Conservation (phyloP, 2,113 vertebrate genomes). For the Eurypyga helias region DNA sequence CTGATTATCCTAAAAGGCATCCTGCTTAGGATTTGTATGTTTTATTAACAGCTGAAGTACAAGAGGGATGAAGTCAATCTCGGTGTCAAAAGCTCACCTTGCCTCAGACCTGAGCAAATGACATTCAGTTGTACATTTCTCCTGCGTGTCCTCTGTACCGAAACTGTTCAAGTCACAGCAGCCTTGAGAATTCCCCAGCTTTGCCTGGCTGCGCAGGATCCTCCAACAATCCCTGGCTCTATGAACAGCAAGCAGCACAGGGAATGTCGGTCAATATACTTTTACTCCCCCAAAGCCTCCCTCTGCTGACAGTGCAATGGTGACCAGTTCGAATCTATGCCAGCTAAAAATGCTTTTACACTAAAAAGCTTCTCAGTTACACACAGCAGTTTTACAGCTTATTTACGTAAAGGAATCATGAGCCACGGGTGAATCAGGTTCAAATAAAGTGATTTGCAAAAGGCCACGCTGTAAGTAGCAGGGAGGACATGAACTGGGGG, state of each 20-base stretch:
- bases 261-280: neutral
- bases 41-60: neutral
- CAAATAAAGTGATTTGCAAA: constrained; percentile 18
- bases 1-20: neutral
- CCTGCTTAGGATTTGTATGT: neutral
- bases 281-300: neutral
- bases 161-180: neutral
- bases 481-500: neutral
- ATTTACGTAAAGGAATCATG: neutral
- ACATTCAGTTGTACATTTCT: neutral
- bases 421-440: constrained; percentile 33
- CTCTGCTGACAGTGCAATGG: rapidly evolving
- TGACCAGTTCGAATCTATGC: neutral
- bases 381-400: neutral
- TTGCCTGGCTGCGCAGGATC: neutral
- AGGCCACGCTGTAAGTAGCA: constrained; percentile 12
- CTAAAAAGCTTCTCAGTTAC: neutral
- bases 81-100: neutral
- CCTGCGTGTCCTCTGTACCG: neutral
- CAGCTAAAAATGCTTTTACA: neutral
- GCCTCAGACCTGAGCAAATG: neutral
- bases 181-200: neutral
- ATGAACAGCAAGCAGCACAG: neutral
- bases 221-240: neutral
- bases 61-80: neutral